Evolutionary conservation across 1,140 invertebrate genomes (phyloP).

Genomic region (Trichonephila clavata): DNA sequence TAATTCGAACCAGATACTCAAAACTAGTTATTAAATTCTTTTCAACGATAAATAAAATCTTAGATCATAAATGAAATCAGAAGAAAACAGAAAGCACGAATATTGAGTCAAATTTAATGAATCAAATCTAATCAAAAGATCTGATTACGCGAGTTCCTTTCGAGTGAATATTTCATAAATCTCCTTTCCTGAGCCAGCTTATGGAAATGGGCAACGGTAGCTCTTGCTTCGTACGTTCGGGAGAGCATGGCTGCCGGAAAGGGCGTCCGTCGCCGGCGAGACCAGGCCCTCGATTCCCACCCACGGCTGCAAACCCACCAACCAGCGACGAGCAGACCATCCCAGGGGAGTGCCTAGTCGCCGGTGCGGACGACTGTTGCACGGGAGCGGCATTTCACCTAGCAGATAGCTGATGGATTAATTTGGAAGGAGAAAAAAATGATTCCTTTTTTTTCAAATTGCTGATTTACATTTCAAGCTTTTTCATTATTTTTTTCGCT

Average conservation of each 20-base stretch:
- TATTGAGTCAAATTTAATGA: too few relatives aligned
- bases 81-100: too few relatives aligned
- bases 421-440: not conserved
- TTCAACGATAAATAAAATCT: too few relatives aligned
- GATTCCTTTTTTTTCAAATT: not conserved
- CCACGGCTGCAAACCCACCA: constrained; percentile 25
- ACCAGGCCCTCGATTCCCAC: constrained; percentile 3
- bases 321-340: constrained; percentile 17
- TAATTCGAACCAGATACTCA: too few relatives aligned
- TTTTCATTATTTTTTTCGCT: too few relatives aligned
- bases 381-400: not conserved
- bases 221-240: not conserved
- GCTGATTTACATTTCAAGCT: too few relatives aligned
- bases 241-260: constrained; percentile 33
- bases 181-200: not conserved
- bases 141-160: not conserved
- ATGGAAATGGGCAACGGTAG: not conserved
- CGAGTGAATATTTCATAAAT: not conserved
- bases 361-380: not conserved
- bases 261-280: constrained; percentile 18
- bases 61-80: too few relatives aligned
- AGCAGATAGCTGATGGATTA: not conserved
- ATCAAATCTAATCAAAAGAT: too few relatives aligned
- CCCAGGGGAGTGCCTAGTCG: constrained; percentile 48
- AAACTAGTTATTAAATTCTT: too few relatives aligned